phyloP scores from a whole-genome alignment of 2,888 invertebrate genomes.

The Eudemis profundana region DNA sequence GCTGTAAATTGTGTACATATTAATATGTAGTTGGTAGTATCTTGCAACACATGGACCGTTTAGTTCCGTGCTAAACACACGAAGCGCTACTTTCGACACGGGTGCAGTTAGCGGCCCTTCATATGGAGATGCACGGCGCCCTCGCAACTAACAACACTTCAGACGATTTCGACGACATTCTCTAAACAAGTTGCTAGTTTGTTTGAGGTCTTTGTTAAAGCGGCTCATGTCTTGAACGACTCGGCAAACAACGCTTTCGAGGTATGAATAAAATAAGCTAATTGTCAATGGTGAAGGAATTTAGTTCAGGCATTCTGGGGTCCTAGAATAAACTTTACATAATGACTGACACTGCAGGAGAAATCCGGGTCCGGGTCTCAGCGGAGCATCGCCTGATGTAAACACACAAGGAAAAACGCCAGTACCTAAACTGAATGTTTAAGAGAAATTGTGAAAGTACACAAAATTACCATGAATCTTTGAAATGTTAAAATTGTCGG shows the following conservation, averaged over 20 bases:
- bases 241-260: conserved; percentile 27
- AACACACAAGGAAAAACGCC: neutral
- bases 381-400: neutral
- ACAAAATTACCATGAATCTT: neutral
- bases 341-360: conserved; percentile 14
- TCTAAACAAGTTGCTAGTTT: conserved; percentile 53
- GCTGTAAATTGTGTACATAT: conserved; percentile 36
- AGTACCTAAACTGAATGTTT: conserved; percentile 13
- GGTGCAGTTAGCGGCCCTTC: conserved; percentile 74
- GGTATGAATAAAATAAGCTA: conserved; percentile 21
- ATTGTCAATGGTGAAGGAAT: conserved; percentile 26
- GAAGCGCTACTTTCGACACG: conserved; percentile 70
- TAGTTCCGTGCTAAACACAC: conserved; percentile 77
- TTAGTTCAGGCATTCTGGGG: conserved; percentile 10
- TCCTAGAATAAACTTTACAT: conserved; percentile 24
- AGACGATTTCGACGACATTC: conserved; percentile 65
- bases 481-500: conserved; percentile 1
- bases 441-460: conserved; percentile 19
- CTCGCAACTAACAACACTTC: conserved; percentile 61
- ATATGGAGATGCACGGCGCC: conserved; percentile 61
- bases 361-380: neutral
- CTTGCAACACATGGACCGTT: conserved; percentile 67
- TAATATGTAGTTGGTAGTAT: conserved; percentile 57
- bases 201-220: conserved; percentile 47
- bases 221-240: conserved; percentile 24